Evolutionary conservation across 2,888 invertebrate genomes (phyloP), one percentile per base, ranked within the genome.

Genomic region (Pseudanteris insignis): DNA sequence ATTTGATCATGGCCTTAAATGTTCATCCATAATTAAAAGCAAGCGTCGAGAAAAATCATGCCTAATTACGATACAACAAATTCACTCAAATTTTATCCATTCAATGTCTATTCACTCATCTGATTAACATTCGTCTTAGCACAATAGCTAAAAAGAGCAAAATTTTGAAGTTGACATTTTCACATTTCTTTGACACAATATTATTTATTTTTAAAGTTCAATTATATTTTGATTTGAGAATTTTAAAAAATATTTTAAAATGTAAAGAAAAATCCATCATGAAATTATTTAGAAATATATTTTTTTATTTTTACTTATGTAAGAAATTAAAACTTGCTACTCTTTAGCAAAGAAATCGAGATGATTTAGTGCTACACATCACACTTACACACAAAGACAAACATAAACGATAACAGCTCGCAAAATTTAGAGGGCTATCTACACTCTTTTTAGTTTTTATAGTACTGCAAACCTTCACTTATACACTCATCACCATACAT

Each of bases 401-500:
- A 18, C 18, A 18, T 18, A 18, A 33, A 46, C 21, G 34, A 40
- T 29, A 21, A 44, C 44, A 41, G 4, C 13, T 18, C 14, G 34
- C 25, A 36, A 10, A 43, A 7, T 30, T 43, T 25, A 53, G 14
- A 36, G 36, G 36, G 11, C 51, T 43, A 34, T 41, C 11, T 24
- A 29, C 36, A 51, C 41, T 36, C 5, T 54, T 33, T 32, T 6
- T 34, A 54, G 38, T n/a, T 54, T 28, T 15, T 25, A 53, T 28
- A 37, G 10, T 51, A 24, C 21, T 30, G 53, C 41, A 14, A 41
- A 29, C 51, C 36, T 28, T 25, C 28, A 47, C 41, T 28, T 48
- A 48, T 41, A 26, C 57, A 57, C 41, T 33, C 57, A 38, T 28
- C 28, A 36, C 43, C 57, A 54, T 50, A 54, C 59, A 46, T 46